These are phyloP conservation scores for Turritopsis rubra DNA, from an alignment of 30 jellyfish, hydroid and myxozoan genomes.

Conservation along the genomic window DNA sequence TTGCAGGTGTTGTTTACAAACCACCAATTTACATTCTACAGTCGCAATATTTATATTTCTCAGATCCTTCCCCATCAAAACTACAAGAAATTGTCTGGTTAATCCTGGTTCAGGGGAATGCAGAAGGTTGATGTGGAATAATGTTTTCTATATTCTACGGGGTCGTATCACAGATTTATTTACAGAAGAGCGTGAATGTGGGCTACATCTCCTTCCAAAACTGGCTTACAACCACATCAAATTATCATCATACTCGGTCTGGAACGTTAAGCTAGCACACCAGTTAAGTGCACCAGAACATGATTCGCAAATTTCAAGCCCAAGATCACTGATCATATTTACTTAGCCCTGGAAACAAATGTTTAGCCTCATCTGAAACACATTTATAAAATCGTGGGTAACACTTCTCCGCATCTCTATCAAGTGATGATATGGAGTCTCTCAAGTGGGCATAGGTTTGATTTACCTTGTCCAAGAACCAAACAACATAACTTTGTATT, in stretches of 20 bases:
- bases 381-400: background rate
- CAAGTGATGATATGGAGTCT: background rate
- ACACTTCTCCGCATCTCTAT: background rate
- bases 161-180: constrained; percentile 38
- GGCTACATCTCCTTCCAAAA: constrained; percentile 54
- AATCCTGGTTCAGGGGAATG: constrained; percentile 47
- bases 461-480: background rate
- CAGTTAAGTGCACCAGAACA: background rate
- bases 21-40: background rate
- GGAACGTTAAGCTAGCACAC: constrained; percentile 56
- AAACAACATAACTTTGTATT: background rate
- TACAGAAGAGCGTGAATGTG: constrained; percentile 46
- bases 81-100: constrained; percentile 49
- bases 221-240: constrained; percentile 44
- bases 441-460: background rate
- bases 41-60: background rate
- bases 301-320: background rate
- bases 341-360: background rate
- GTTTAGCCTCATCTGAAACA: background rate
- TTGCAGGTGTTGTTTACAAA: too few relatives aligned
- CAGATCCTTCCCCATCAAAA: constrained; percentile 42
- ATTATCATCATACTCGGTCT: constrained; percentile 38
- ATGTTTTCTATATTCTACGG: constrained; percentile 45
- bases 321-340: background rate
- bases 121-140: constrained; percentile 54